phyloP scores from a whole-genome alignment of 2,888 invertebrate species.

The Hypolimnas misippus region DNA sequence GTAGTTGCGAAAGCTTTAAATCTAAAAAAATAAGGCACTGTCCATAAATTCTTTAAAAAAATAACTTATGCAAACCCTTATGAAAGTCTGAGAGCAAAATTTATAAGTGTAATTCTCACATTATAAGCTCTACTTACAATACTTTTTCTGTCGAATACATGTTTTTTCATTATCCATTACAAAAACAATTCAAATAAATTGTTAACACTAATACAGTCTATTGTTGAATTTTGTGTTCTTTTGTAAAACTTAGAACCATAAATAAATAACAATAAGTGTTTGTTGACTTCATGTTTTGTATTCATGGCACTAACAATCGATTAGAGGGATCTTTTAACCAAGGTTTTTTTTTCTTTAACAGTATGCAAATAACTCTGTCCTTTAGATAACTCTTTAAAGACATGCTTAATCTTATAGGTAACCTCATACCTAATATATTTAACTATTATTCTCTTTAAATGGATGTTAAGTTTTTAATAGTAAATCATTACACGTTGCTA shows the following conservation, averaged over 20 bases:
- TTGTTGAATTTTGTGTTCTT: background rate
- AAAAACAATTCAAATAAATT: conserved; percentile 1
- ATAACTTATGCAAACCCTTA: too few species aligned
- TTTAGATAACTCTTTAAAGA: conserved; percentile 13
- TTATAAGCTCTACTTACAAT: background rate
- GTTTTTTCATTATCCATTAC: background rate
- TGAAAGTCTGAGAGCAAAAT: too few species aligned
- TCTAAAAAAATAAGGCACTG: too few species aligned
- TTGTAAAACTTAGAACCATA: background rate
- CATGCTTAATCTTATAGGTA: conserved; percentile 5
- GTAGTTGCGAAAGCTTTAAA: too few species aligned
- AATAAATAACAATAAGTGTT: too few species aligned
- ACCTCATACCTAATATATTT: background rate
- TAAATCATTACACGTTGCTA: background rate
- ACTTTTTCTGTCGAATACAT: background rate
- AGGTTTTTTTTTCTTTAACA: conserved; percentile 9
- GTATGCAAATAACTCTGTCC: conserved; percentile 8
- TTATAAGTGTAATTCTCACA: background rate
- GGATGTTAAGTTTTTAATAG: background rate
- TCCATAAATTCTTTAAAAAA: too few species aligned
- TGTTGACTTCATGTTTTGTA: background rate
- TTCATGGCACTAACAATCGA: conserved; percentile 2
- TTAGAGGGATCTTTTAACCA: conserved; percentile 1
- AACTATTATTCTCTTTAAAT: background rate
- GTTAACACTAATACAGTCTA: background rate